phyloP scores from a whole-genome alignment of 2,888 invertebrate species.

The Tuta absoluta region DNA sequence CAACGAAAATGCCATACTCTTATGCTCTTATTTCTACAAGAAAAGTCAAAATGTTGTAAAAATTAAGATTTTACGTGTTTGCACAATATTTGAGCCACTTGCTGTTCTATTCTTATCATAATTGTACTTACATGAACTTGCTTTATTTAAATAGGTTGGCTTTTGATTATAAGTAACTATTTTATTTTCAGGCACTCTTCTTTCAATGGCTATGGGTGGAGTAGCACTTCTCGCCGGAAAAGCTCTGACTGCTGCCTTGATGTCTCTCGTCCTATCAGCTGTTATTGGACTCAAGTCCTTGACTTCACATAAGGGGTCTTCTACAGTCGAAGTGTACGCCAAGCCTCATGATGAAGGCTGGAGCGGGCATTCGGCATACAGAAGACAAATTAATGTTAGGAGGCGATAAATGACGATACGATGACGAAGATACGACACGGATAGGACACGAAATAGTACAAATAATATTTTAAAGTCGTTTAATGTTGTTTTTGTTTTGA shows the following conservation, averaged over 20 bases:
- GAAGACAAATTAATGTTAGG: slow-evolving; percentile 60
- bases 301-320: slow-evolving; percentile 85
- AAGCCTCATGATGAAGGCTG: slow-evolving; percentile 80
- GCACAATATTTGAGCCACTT: too few species aligned
- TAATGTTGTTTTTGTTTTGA: background rate
- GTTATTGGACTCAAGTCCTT: slow-evolving; percentile 88
- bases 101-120: too few species aligned
- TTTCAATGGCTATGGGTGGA: slow-evolving; percentile 87
- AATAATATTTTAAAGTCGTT: background rate
- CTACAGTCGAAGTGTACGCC: slow-evolving; percentile 92
- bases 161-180: background rate
- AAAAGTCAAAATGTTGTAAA: too few species aligned
- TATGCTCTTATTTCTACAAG: too few species aligned
- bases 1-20: too few species aligned
- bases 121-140: too few species aligned
- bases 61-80: too few species aligned
- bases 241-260: slow-evolving; percentile 90
- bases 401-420: slow-evolving; percentile 43
- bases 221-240: slow-evolving; percentile 90
- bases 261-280: slow-evolving; percentile 89
- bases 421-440: background rate
- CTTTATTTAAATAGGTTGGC: too few species aligned
- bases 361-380: slow-evolving; percentile 78
- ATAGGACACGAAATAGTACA: too few species aligned
- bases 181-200: slow-evolving; percentile 82